Percentiles rank a stretch among this genome's conserved stretches.
Conservation (phyloP, 2,888 invertebrate species). For the Chloroclysta siterata region DNA sequence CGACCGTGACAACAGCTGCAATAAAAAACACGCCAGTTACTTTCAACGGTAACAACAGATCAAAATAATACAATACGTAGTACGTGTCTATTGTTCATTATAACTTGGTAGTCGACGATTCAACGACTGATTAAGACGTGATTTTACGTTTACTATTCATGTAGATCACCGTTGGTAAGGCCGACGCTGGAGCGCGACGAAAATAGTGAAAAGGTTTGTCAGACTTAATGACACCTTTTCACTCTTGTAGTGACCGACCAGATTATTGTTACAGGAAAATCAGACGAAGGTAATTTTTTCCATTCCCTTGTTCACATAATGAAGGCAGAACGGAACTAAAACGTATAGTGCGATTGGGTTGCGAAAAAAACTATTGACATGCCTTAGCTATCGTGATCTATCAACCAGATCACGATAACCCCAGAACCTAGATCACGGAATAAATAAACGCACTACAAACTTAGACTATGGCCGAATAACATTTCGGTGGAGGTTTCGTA, state of each 20-base stretch:
- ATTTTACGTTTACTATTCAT: too few species aligned
- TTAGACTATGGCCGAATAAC: conserved; percentile 16
- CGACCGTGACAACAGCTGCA: conserved; percentile 18
- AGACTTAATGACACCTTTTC: background rate
- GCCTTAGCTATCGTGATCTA: background rate
- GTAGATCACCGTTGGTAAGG: too few species aligned
- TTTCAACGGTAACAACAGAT: conserved; percentile 6
- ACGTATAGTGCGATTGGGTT: background rate
- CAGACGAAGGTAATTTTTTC: background rate
- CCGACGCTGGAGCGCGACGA: too few species aligned
- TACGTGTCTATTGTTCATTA: background rate
- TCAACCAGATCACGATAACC: background rate
- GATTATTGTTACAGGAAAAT: background rate
- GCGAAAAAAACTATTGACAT: background rate
- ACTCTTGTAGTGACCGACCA: background rate
- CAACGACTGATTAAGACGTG: background rate
- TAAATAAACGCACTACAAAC: background rate
- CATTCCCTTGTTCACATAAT: too few species aligned
- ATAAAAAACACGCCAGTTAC: conserved; percentile 12
- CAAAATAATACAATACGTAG: background rate
- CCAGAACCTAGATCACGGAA: too few species aligned
- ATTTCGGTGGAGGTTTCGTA: conserved; percentile 25
- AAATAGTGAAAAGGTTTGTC: too few species aligned
- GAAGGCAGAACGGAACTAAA: background rate
- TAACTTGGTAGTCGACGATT: background rate